Percentiles rank a stretch among this genome's conserved stretches.
These are phyloP conservation scores for Pagetopsis macropterus DNA, from an alignment of 2,797 vertebrate genomes.

Conservation along the genomic window DNA sequence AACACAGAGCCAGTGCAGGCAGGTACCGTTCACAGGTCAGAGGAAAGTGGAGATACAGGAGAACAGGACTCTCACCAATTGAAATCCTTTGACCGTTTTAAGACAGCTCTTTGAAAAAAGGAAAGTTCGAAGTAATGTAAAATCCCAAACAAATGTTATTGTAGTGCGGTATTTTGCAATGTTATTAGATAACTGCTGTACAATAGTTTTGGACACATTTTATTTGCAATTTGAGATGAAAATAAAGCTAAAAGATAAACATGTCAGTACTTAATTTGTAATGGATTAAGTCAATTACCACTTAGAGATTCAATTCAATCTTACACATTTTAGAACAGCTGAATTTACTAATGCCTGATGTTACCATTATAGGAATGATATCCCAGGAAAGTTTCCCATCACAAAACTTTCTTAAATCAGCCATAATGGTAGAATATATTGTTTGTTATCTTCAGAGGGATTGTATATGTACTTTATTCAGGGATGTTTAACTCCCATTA, in stretches of 20 bases:
- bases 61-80: constrained; percentile 52
- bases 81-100: constrained; percentile 22
- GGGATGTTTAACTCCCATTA: not conserved
- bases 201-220: not conserved
- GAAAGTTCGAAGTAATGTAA: not conserved
- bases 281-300: not conserved
- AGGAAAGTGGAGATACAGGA: constrained; percentile 70
- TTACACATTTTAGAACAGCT: constrained; percentile 7
- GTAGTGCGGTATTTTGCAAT: not conserved
- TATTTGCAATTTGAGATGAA: not conserved
- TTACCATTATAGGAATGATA: not conserved
- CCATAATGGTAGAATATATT: not conserved
- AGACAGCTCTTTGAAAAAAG: constrained; percentile 15
- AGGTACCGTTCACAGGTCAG: constrained; percentile 68
- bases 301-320: not conserved
- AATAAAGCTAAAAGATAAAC: no score
- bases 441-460: not conserved
- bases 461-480: not conserved
- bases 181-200: not conserved
- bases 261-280: not conserved
- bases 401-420: constrained; percentile 2
- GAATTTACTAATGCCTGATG: constrained; percentile 8
- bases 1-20: constrained; percentile 65
- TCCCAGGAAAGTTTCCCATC: not conserved
- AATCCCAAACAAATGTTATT: not conserved